Conservation (phyloP, 1,140 invertebrate species). For the Drosophila rhopaloa region DNA sequence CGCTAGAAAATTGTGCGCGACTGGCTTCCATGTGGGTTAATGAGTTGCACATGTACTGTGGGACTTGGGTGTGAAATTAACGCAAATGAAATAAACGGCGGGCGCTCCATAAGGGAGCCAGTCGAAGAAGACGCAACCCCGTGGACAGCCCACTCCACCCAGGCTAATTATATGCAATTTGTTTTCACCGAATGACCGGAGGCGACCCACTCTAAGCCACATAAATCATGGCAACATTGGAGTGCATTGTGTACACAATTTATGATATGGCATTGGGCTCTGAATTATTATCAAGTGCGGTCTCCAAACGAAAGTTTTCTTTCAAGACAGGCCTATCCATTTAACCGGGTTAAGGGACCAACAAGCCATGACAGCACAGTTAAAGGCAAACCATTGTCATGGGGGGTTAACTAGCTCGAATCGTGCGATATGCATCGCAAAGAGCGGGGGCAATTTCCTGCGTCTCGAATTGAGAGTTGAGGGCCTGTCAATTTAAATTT, state of each 20-base stretch:
- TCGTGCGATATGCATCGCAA: constrained; percentile 9
- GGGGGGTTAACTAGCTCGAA: constrained; percentile 32
- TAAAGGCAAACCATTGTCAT: constrained; percentile 37
- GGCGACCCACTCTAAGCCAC: constrained; percentile 29
- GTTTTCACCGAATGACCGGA: constrained; percentile 43
- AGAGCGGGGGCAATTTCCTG: constrained; percentile 3
- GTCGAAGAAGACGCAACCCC: neutral
- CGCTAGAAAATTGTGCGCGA: constrained; percentile 12
- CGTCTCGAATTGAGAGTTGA: neutral
- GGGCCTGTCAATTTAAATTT: constrained; percentile 1
- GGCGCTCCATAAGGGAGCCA: constrained; percentile 26
- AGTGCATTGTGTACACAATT: constrained; percentile 42
- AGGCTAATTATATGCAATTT: constrained; percentile 57
- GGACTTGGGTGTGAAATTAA: constrained; percentile 37
- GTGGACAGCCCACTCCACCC: constrained; percentile 12
- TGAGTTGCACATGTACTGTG: constrained; percentile 38
- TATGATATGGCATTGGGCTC: constrained; percentile 35
- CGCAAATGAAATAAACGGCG: constrained; percentile 45
- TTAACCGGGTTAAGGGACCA: constrained; percentile 44
- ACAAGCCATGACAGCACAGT: constrained; percentile 45
- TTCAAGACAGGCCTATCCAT: constrained; percentile 1
- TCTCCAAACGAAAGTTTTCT: constrained; percentile 37
- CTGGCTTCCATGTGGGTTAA: constrained; percentile 43
- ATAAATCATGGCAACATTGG: constrained; percentile 45
- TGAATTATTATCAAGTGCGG: constrained; percentile 44